These are phyloP conservation scores for Limnodromus scolopaceus DNA, from an alignment of 2,797 vertebrate species.

Conservation along the genomic window DNA sequence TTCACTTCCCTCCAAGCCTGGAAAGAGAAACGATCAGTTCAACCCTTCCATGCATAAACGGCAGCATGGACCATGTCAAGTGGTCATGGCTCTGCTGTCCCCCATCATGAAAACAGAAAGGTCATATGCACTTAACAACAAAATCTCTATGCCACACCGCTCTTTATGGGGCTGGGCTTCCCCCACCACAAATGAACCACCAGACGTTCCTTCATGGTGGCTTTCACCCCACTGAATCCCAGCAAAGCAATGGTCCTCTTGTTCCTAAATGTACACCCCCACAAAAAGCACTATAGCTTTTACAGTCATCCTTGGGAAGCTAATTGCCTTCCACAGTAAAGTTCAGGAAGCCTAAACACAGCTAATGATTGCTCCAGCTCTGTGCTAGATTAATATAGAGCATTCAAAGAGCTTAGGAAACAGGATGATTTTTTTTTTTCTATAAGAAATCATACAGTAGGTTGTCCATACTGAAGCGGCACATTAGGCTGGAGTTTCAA, in stretches of 20 bases:
- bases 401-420: constrained; percentile 33
- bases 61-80: background rate
- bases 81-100: background rate
- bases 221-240: background rate
- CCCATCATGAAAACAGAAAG: background rate
- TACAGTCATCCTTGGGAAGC: background rate
- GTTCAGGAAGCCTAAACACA: background rate
- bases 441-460: background rate
- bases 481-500: background rate
- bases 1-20: background rate
- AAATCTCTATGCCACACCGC: background rate
- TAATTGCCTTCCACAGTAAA: background rate
- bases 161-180: background rate
- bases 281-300: background rate
- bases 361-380: background rate
- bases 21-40: background rate
- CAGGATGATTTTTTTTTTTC: background rate
- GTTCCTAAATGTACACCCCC: background rate
- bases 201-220: accelerated
- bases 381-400: constrained; percentile 2
- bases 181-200: background rate
- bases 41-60: background rate
- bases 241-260: background rate
- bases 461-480: background rate
- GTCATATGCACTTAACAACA: background rate